Base-by-base conservation (phyloP, 2,888 invertebrate species). In the Sesia apiformis region DNA sequence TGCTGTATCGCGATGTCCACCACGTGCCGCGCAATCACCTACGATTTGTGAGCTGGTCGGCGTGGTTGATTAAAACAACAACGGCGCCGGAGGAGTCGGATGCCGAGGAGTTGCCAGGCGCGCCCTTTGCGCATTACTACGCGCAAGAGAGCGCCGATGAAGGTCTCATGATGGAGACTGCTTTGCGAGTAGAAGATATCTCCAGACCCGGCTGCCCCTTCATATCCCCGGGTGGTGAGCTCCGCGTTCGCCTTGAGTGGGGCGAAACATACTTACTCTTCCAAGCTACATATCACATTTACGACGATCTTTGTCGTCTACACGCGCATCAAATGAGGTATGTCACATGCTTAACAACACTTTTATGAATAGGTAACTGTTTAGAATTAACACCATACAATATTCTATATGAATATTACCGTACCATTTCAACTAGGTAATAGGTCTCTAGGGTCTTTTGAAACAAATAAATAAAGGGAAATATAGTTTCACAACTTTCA, bases 251-350 rank as follows among this genome's bases (percentile, higher is more conserved):
- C 63, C 91, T 96, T 53, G 95, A 96, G 72, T 96, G 95, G 95
- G 92, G 94, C 67, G 95, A 95, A 76, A 94, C 94, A 53, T 94
- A 95, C 70, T 87, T 95, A 55, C 91, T 96, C 56, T 94, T 94
- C 78, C 94, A 94, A 78, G 94, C 95, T 58, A 94, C 94, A 58
- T 96, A 96, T 80, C 94, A 95, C 83, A 94, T 94, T 72, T 94
- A 95, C 76, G 96, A 96, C 76, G 95, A 96, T 80, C 93, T 95
- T 51, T 93, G 93, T 67, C 91, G 95, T 62, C 87, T 94, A 59
- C 95, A 96, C 79, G 94, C 94, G 77, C 94, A 94, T 73, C 96
- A 96, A 76, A 96, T 96, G 95, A 93, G 93, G 94, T 94, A 80
- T 73, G 76, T 60, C 23, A 7, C 23, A 23, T 23, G 23, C 23